phyloP scores from a whole-genome alignment of 2,797 vertebrate genomes.

The Cichlasoma orientale region DNA sequence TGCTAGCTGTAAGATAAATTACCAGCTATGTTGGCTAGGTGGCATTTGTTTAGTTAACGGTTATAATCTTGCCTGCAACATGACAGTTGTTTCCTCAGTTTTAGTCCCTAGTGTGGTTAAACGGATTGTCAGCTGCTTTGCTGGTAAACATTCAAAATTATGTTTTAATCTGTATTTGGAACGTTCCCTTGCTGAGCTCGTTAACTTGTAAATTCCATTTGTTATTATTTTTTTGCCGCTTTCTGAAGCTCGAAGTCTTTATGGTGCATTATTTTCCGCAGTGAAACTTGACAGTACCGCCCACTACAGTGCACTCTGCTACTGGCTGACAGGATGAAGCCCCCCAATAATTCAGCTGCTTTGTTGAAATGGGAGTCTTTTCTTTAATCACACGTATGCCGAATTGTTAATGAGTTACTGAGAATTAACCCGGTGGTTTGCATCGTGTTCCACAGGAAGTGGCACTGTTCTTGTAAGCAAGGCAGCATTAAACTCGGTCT shows the following conservation, averaged over 20 bases:
- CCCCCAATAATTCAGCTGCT: rapidly evolving
- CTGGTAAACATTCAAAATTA: not conserved
- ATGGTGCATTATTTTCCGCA: not conserved
- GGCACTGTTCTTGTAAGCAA: rapidly evolving
- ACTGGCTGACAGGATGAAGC: not conserved
- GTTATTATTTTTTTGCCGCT: not conserved
- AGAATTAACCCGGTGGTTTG: rapidly evolving
- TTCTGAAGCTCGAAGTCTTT: not conserved
- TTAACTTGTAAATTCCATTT: not conserved
- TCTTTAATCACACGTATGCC: not conserved
- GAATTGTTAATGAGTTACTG: not conserved
- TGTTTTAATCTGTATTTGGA: rapidly evolving
- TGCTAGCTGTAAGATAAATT: not conserved
- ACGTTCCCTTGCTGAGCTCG: not conserved
- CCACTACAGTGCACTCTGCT: slow-evolving; percentile 4
- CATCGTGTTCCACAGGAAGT: rapidly evolving
- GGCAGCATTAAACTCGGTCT: not conserved
- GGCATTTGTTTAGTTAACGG: not conserved
- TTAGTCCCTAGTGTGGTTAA: not conserved
- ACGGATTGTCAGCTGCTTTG: not conserved
- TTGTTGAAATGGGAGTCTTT: not conserved
- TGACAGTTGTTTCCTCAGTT: not conserved
- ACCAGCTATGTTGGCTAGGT: not conserved
- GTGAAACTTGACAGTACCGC: slow-evolving; percentile 12
- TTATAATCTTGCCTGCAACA: not conserved